Evolutionary conservation across 1,140 invertebrate genomes (phyloP).

Genomic region (Rhyzopertha dominica): DNA sequence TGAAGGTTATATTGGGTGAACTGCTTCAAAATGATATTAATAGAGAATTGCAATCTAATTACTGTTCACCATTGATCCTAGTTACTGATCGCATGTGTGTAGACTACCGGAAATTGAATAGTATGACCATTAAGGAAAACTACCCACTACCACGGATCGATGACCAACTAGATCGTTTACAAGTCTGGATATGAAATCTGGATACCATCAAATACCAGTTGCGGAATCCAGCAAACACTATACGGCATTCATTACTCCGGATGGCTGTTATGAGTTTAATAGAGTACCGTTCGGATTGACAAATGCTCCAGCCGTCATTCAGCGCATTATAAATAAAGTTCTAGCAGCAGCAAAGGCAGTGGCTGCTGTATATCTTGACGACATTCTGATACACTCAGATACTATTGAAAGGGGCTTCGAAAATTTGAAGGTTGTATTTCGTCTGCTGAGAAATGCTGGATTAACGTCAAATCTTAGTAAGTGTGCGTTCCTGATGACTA

Average conservation of each 20-base stretch:
- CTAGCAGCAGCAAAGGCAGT: slow-evolving; percentile 24
- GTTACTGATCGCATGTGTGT: slow-evolving; percentile 33
- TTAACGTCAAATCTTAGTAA: slow-evolving; percentile 38
- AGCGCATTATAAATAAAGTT: slow-evolving; percentile 42
- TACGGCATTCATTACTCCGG: slow-evolving; percentile 31
- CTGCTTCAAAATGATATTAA: slow-evolving; percentile 31
- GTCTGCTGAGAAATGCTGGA: slow-evolving; percentile 17
- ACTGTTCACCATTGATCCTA: slow-evolving; percentile 29
- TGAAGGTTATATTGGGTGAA: slow-evolving; percentile 34
- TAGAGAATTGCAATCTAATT: slow-evolving; percentile 36
- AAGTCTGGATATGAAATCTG: slow-evolving; percentile 27
- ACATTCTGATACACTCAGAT: slow-evolving; percentile 21
- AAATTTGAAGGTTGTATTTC: slow-evolving; percentile 20
- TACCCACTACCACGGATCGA: slow-evolving; percentile 36
- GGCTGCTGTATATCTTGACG: slow-evolving; percentile 21
- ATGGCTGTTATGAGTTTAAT: slow-evolving; percentile 44
- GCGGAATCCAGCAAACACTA: slow-evolving; percentile 35
- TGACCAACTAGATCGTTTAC: slow-evolving; percentile 39
- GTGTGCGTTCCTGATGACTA: slow-evolving; percentile 33
- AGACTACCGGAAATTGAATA: slow-evolving; percentile 36
- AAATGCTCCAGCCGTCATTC: slow-evolving; percentile 46
- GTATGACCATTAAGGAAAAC: slow-evolving; percentile 25
- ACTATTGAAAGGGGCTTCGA: slow-evolving; percentile 24
- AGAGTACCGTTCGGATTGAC: slow-evolving; percentile 47
- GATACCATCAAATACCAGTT: slow-evolving; percentile 30